Evolutionary conservation across 92 coral and sea anemone species (phyloP).

Genomic region (Siderastrea radians): DNA sequence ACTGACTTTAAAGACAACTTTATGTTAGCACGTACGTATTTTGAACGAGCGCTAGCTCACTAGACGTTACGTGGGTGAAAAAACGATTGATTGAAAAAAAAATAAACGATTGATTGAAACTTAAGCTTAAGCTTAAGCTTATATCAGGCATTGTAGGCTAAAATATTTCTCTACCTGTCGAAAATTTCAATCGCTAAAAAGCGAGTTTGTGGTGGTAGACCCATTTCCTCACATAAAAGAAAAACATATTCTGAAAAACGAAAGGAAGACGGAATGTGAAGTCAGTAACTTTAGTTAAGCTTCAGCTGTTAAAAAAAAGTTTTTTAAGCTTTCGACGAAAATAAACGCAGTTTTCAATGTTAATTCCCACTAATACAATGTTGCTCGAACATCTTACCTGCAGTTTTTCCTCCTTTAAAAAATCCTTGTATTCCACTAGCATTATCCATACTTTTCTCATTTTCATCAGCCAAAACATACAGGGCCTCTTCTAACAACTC

Average conservation of each 20-base stretch:
- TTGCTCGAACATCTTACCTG: conserved; percentile 65
- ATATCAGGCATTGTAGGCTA: neutral
- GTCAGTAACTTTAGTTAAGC: no score
- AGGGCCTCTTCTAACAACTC: conserved; percentile 94
- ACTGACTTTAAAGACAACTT: neutral
- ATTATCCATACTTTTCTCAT: conserved; percentile 93
- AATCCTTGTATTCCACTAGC: conserved; percentile 86
- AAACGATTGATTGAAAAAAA: no score
- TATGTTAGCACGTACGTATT: no score
- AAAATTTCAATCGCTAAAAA: conserved; percentile 92
- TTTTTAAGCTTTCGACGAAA: neutral
- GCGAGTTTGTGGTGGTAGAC: conserved; percentile 87
- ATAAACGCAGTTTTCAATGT: neutral
- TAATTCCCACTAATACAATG: neutral
- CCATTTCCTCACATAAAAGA: conserved; percentile 89
- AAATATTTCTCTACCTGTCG: conserved; percentile 80
- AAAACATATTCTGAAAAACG: conserved; percentile 86
- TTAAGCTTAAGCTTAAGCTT: no score
- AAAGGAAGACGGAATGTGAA: neutral
- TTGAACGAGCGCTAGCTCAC: no score
- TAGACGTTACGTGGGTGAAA: no score
- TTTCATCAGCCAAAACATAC: conserved; percentile 93
- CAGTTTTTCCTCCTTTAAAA: conserved; percentile 91
- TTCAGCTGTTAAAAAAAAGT: no score
- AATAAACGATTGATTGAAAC: no score